Percentiles rank a stretch among this genome's conserved stretches.
Evolutionary conservation across 2,113 vertebrate species (phyloP).

Genomic region (Oncorhynchus gorbuscha): DNA sequence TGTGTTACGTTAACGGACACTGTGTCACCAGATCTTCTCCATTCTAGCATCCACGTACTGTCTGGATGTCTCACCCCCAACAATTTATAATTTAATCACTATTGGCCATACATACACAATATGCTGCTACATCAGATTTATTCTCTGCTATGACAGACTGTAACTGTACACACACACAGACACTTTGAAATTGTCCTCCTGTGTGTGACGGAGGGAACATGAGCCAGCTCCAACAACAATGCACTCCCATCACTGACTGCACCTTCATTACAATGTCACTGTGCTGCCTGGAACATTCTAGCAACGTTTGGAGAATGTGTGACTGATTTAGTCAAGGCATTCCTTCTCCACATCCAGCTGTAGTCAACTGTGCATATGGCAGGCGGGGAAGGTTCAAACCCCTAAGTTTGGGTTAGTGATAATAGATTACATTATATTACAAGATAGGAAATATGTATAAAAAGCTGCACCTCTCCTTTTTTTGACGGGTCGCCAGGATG

Average conservation of each 20-base stretch:
- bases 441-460: conserved; percentile 11
- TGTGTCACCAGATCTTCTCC: not conserved
- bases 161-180: conserved; percentile 10
- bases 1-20: not conserved
- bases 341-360: not conserved
- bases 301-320: not conserved
- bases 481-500: not conserved
- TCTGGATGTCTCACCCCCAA: not conserved
- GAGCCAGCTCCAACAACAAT: not conserved
- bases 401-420: not conserved
- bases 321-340: not conserved
- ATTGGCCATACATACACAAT: not conserved
- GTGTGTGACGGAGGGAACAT: not conserved
- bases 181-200: conserved; percentile 1
- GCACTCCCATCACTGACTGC: not conserved
- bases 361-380: not conserved
- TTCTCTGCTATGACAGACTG: conserved; percentile 14
- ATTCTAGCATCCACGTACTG: not conserved
- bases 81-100: not conserved
- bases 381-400: not conserved
- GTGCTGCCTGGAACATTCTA: not conserved
- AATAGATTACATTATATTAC: conserved; percentile 1
- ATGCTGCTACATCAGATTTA: conserved; percentile 15
- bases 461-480: not conserved
- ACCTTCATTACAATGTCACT: not conserved